Evolutionary conservation across 2,113 vertebrate species (phyloP).

Genomic region (Chloropsis hardwickii): DNA sequence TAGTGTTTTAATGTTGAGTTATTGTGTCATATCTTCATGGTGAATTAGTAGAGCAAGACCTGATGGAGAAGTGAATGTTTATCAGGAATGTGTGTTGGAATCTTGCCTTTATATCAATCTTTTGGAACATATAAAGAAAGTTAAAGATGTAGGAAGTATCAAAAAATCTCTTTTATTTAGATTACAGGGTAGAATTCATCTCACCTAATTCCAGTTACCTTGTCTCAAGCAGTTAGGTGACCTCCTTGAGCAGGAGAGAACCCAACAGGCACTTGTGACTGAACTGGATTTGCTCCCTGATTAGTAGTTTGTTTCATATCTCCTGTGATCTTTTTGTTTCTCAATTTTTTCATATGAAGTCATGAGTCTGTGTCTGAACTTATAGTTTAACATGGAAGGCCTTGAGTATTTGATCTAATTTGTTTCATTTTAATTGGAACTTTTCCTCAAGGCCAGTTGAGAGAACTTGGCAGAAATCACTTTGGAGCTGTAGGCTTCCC

Average conservation of each 20-base stretch:
- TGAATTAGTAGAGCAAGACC: not conserved
- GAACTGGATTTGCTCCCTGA: not conserved
- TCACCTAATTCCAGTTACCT: not conserved
- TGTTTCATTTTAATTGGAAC: not conserved
- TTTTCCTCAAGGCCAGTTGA: not conserved
- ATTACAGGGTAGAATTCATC: not conserved
- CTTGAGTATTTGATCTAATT: not conserved
- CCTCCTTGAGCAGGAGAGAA: not conserved
- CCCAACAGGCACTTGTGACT: not conserved
- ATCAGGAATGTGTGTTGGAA: not conserved
- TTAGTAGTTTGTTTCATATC: not conserved
- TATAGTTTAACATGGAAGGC: not conserved
- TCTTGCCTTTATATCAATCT: not conserved
- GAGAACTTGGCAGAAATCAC: not conserved
- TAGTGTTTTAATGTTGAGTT: not conserved
- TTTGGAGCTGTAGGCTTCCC: not conserved
- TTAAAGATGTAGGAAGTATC: not conserved
- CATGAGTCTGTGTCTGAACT: not conserved
- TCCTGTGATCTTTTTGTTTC: not conserved
- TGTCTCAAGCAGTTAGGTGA: not conserved
- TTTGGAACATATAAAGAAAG: not conserved
- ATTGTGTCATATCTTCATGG: not conserved
- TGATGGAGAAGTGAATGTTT: not conserved
- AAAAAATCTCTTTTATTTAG: not conserved
- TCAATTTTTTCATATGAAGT: rapidly evolving